Evolutionary conservation across 35 echinoderm and acorn worm genomes (phyloP).

Genomic region (Lytechinus pictus): DNA sequence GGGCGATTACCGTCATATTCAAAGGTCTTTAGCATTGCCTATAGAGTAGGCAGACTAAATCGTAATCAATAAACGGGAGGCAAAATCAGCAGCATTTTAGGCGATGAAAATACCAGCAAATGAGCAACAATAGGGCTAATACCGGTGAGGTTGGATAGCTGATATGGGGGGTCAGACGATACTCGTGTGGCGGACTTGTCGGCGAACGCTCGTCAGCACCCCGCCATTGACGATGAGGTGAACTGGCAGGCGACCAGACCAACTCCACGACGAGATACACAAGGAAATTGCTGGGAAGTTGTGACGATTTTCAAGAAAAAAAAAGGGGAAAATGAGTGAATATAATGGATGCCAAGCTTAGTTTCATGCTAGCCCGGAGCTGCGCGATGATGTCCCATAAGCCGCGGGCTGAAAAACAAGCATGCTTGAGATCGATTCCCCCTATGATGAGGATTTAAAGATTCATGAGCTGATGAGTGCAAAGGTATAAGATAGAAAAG

Average conservation of each 20-base stretch:
- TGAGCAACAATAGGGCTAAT: conserved; percentile 8
- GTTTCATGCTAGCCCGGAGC: conserved; percentile 27
- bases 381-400: conserved; percentile 32
- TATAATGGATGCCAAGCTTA: background rate
- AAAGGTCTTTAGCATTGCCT: conserved; percentile 35
- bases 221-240: background rate
- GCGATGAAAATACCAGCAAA: conserved; percentile 57
- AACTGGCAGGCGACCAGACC: background rate
- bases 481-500: background rate
- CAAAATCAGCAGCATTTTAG: background rate
- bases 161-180: conserved; percentile 23
- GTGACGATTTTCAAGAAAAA: background rate
- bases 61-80: conserved; percentile 32
- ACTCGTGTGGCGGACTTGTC: conserved; percentile 41
- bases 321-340: background rate
- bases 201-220: background rate
- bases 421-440: background rate
- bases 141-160: conserved; percentile 33
- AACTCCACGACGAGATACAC: background rate
- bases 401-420: conserved; percentile 41
- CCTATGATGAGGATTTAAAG: background rate
- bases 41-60: background rate
- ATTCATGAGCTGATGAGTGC: background rate
- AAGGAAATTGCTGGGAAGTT: background rate
- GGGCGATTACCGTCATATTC: conserved; percentile 49